A percentile compares a stretch with the other conserved stretches of the same genome.
phyloP scores from a whole-genome alignment of 30 jellyfish, hydroid and myxozoan species.

The Cassiopea xamachana region DNA sequence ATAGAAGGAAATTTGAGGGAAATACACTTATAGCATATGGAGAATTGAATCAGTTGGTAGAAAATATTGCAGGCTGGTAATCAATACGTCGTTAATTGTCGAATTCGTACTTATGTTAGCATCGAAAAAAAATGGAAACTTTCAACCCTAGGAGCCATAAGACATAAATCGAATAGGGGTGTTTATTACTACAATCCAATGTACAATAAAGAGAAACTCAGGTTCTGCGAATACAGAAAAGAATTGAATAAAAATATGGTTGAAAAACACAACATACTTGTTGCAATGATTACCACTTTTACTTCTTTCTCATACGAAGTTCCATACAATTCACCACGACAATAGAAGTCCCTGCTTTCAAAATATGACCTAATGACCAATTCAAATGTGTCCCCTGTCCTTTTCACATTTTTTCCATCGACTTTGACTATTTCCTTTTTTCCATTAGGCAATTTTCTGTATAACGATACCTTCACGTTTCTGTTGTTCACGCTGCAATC shows the following conservation, averaged over 20 bases:
- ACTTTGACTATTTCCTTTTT: not conserved
- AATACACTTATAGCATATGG: too few relatives aligned
- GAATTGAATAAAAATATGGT: not conserved
- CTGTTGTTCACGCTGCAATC: constrained; percentile 24
- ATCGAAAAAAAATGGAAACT: too few relatives aligned
- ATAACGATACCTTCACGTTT: not conserved
- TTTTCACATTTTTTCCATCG: constrained; percentile 8
- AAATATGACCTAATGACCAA: not conserved
- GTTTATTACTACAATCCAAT: too few relatives aligned
- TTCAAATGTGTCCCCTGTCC: not conserved
- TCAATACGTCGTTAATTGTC: too few relatives aligned
- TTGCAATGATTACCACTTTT: not conserved
- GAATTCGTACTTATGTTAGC: too few relatives aligned
- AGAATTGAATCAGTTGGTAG: too few relatives aligned
- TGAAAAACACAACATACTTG: not conserved
- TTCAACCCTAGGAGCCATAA: too few relatives aligned
- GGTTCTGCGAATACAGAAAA: not conserved
- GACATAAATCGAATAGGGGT: too few relatives aligned
- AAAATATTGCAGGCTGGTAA: too few relatives aligned
- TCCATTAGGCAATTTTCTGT: not conserved
- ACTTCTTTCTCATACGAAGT: constrained; percentile 10
- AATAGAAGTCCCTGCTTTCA: not conserved
- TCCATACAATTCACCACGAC: constrained; percentile 23
- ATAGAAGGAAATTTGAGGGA: too few relatives aligned
- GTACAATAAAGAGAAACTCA: not conserved